phyloP scores from a whole-genome alignment of 53 echinoderm and acorn worm species.

The Henricia sp. region DNA sequence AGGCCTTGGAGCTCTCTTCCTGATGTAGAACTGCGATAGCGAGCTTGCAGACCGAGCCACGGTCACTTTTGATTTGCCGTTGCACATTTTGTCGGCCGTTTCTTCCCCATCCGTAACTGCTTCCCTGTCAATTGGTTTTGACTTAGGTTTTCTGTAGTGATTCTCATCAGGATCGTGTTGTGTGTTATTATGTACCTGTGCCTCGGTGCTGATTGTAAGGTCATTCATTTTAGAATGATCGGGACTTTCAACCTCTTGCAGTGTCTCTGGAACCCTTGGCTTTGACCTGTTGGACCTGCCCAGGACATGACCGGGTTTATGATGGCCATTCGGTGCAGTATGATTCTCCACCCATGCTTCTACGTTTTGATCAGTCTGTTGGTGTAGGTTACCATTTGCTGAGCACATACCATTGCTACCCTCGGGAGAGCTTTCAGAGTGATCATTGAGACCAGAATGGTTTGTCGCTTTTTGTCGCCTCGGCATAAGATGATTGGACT shows the following conservation, averaged over 20 bases:
- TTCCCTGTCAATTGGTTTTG: background rate
- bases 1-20: slow-evolving; percentile 64
- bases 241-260: slow-evolving; percentile 35
- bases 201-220: background rate
- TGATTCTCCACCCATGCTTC: slow-evolving; percentile 54
- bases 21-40: slow-evolving; percentile 86
- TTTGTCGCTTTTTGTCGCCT: slow-evolving; percentile 39
- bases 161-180: background rate
- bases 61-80: slow-evolving; percentile 18
- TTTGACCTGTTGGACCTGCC: slow-evolving; percentile 28
- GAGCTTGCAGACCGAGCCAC: slow-evolving; percentile 71
- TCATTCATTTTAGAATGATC: background rate
- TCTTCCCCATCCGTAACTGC: background rate
- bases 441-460: slow-evolving; percentile 20
- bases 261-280: slow-evolving; percentile 40
- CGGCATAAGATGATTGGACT: slow-evolving; percentile 55
- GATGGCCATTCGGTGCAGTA: slow-evolving; percentile 18
- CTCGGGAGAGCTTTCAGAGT: slow-evolving; percentile 33
- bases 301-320: background rate
- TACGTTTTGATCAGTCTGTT: background rate
- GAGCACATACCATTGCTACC: background rate
- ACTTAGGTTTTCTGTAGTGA: background rate
- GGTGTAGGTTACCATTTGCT: background rate
- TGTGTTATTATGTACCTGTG: background rate
- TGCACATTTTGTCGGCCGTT: slow-evolving; percentile 39